Conservation (phyloP, 1,140 invertebrate genomes). For the Brachionus rubens region DNA sequence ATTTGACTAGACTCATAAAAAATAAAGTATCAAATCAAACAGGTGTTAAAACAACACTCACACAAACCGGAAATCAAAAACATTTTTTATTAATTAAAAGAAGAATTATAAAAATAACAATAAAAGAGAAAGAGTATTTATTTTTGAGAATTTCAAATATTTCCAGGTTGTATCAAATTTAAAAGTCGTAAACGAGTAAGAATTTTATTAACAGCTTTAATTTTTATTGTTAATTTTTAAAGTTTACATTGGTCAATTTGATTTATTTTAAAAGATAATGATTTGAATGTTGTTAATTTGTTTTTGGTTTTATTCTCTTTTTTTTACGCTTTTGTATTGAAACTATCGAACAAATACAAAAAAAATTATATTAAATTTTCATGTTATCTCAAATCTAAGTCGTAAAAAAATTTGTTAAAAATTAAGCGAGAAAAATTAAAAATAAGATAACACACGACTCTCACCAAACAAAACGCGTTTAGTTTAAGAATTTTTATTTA, state of each 20-base stretch:
- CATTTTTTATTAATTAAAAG: background rate
- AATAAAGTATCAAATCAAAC: too few species aligned
- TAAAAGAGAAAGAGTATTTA: slow-evolving; percentile 16
- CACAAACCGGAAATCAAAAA: too few species aligned
- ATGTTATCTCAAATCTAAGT: slow-evolving; percentile 39
- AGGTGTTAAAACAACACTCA: too few species aligned
- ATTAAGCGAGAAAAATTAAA: background rate
- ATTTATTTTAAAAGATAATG: background rate
- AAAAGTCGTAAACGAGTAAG: slow-evolving; percentile 13
- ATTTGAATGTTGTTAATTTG: background rate
- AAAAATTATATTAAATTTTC: too few species aligned
- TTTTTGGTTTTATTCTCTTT: background rate
- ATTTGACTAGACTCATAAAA: too few species aligned
- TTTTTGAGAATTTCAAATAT: slow-evolving; percentile 24
- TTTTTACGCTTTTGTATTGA: background rate
- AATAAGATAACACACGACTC: slow-evolving; percentile 28
- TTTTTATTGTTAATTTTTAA: background rate
- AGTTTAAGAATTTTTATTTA: too few species aligned
- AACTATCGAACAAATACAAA: slow-evolving; percentile 34
- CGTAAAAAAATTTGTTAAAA: slow-evolving; percentile 35
- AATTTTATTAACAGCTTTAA: slow-evolving; percentile 27
- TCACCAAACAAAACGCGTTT: background rate
- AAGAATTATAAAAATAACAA: too few species aligned
- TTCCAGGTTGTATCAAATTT: slow-evolving; percentile 10
- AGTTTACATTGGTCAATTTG: slow-evolving; percentile 17